These are phyloP conservation scores for Takifugu ocellatus DNA, from an alignment of 2,797 vertebrate species.

Conservation along the genomic window DNA sequence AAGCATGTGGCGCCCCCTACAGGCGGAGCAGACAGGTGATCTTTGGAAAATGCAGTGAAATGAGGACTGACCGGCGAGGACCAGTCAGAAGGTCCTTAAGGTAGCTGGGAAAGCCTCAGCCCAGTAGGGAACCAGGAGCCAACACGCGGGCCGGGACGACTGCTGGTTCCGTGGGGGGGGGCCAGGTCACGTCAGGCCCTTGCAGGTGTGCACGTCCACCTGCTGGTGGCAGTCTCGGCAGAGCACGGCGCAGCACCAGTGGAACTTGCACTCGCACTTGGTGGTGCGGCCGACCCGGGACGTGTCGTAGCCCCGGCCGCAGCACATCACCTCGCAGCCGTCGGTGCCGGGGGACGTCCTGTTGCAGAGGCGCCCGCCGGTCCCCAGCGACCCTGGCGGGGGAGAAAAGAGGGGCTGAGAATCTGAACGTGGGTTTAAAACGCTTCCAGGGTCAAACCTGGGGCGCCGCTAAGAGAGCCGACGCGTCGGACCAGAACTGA, in stretches of 20 bases:
- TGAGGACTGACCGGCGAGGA: neutral
- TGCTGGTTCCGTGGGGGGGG: neutral
- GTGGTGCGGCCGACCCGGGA: slow-evolving; percentile 83
- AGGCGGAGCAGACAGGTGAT: neutral
- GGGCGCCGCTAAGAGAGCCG: too few species aligned
- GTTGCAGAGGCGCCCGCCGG: slow-evolving; percentile 87
- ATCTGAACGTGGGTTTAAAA: neutral
- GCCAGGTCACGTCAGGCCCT: slow-evolving; percentile 78
- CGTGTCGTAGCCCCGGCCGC: slow-evolving; percentile 92
- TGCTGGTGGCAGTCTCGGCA: slow-evolving; percentile 91
- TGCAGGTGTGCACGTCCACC: slow-evolving; percentile 92
- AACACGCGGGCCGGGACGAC: too few species aligned
- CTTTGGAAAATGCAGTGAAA: neutral
- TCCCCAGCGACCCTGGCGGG: slow-evolving; percentile 84
- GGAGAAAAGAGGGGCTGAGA: neutral
- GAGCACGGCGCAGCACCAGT: slow-evolving; percentile 93
- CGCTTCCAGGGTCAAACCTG: too few species aligned
- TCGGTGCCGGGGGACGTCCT: slow-evolving; percentile 85
- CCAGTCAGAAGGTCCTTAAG: neutral
- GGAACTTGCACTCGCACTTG: slow-evolving; percentile 96
- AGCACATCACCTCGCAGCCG: slow-evolving; percentile 97
- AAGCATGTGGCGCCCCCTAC: neutral
- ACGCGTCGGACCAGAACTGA: too few species aligned
- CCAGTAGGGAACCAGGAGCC: neutral
- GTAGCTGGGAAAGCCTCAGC: neutral